Conservation (phyloP, 2,888 invertebrate genomes). For the Drosophila sordidula region DNA sequence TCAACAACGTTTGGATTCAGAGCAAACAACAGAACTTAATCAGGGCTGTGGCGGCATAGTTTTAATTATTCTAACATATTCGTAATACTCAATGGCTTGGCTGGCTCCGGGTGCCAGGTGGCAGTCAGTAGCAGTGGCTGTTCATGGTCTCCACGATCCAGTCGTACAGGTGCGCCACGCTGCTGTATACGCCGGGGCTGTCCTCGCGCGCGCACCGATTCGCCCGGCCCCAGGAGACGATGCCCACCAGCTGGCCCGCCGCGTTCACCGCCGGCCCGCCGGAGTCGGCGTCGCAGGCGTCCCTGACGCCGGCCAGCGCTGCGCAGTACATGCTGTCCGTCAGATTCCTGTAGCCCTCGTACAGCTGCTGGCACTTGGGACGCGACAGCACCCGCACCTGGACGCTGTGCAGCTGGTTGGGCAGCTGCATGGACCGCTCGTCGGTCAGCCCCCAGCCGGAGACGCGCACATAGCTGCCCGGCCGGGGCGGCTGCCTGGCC, state of each 20-base stretch:
- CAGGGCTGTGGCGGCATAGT: background rate
- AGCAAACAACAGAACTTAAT: constrained; percentile 2
- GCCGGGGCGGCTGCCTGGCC: constrained; percentile 34
- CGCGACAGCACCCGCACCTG: constrained; percentile 64
- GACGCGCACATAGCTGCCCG: constrained; percentile 64
- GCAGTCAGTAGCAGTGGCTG: constrained; percentile 56
- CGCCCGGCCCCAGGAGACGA: constrained; percentile 87
- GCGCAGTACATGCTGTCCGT: constrained; percentile 77
- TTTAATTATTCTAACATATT: constrained; percentile 1
- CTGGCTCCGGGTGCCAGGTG: background rate
- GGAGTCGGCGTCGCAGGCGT: constrained; percentile 83
- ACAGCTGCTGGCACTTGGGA: constrained; percentile 55
- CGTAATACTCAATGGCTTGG: constrained; percentile 43
- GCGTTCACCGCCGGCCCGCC: constrained; percentile 82
- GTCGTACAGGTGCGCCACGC: constrained; percentile 55
- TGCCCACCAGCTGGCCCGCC: constrained; percentile 86
- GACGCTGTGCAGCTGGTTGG: constrained; percentile 75
- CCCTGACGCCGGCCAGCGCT: constrained; percentile 66
- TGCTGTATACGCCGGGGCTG: constrained; percentile 91
- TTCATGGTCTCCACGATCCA: constrained; percentile 67
- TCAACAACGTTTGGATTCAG: constrained; percentile 2
- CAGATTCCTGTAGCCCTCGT: constrained; percentile 66
- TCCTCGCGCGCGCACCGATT: constrained; percentile 85
- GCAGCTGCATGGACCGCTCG: constrained; percentile 48
- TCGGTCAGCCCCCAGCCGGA: constrained; percentile 78